Percentiles rank a stretch among this genome's conserved stretches.
Conservation (phyloP, 2,888 invertebrate species). For the Eubasilissa splendida region DNA sequence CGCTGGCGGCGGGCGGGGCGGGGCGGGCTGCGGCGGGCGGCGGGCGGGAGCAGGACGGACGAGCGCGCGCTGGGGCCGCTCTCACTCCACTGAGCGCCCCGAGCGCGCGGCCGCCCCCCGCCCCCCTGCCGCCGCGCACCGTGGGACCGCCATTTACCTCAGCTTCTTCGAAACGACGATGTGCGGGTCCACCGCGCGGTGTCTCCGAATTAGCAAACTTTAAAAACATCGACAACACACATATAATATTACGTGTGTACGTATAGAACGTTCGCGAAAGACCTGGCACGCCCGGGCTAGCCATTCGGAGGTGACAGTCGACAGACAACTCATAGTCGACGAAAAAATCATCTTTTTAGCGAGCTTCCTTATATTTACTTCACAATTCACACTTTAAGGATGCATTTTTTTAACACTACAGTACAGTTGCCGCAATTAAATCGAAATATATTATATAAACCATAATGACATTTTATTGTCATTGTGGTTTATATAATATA, state of each 20-base stretch:
- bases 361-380: background rate
- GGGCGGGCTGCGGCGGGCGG: slow-evolving; percentile 16
- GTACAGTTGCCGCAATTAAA: no score
- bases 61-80: slow-evolving; percentile 15
- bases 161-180: slow-evolving; percentile 2
- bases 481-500: no score
- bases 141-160: slow-evolving; percentile 26
- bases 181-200: background rate
- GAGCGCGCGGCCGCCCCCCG: slow-evolving; percentile 21
- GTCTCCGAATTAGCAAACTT: background rate
- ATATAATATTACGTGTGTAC: no score
- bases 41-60: slow-evolving; percentile 11
- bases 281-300: no score
- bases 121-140: slow-evolving; percentile 2
- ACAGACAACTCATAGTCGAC: no score
- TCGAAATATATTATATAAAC: no score
- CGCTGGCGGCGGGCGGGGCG: slow-evolving; percentile 3
- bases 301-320: background rate
- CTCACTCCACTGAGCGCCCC: background rate
- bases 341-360: background rate
- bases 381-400: no score
- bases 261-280: no score
- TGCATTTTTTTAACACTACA: no score
- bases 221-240: background rate
- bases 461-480: no score